A percentile compares a stretch with the other conserved stretches of the same genome.
These are phyloP conservation scores for Odontomachus brunneus DNA, from an alignment of 1,140 invertebrate species.

Conservation along the genomic window DNA sequence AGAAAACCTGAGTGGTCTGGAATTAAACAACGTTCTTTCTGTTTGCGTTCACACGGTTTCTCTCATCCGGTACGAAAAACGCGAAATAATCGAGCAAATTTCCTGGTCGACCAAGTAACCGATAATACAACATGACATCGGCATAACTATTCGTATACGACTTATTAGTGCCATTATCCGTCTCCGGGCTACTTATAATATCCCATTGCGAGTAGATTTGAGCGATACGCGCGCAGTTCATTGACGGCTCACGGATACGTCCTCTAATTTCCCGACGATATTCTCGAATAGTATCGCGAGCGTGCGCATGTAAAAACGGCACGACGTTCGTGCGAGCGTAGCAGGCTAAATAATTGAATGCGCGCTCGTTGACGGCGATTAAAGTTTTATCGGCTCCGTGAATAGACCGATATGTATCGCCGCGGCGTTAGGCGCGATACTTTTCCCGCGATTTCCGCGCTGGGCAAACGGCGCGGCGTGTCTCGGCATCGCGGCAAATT, in stretches of 20 bases:
- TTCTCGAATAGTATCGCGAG: slow-evolving; percentile 4
- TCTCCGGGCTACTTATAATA: background rate
- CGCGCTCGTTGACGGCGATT: slow-evolving; percentile 52
- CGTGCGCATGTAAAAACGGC: slow-evolving; percentile 8
- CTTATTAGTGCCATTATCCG: background rate
- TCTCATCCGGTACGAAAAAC: background rate
- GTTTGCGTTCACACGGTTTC: background rate
- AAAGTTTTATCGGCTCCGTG: slow-evolving; percentile 58
- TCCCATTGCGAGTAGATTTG: background rate
- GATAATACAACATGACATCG: background rate
- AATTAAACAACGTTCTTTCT: slow-evolving; percentile 11
- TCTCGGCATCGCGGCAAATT: slow-evolving; percentile 44
- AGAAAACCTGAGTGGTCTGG: background rate
- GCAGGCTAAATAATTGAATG: slow-evolving; percentile 53
- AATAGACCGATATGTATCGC: slow-evolving; percentile 31
- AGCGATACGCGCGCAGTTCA: background rate
- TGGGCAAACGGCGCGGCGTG: background rate
- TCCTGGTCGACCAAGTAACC: background rate
- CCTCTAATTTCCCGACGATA: slow-evolving; percentile 37
- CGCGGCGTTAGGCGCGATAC: slow-evolving; percentile 27
- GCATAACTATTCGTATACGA: background rate
- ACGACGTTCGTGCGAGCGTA: slow-evolving; percentile 28
- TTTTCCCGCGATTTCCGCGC: slow-evolving; percentile 47
- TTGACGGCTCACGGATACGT: background rate
- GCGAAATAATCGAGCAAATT: background rate